Evolutionary conservation across 37 sponge, comb jelly and placozoan genomes (phyloP), one percentile per base, ranked within the genome.

Genomic region (Diacarnus erythraeanus): DNA sequence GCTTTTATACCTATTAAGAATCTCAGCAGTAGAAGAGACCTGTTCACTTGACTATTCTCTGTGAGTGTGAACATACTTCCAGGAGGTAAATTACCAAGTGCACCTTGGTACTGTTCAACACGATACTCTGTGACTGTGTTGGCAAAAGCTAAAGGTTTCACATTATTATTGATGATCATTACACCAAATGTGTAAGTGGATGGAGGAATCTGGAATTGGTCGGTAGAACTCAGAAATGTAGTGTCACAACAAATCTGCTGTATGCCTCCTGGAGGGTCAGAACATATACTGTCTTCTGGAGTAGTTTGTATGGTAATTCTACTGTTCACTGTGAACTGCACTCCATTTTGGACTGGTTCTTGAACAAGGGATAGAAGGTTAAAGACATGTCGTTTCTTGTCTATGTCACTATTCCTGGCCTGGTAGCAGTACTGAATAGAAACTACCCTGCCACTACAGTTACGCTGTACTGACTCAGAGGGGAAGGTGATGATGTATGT

Each of bases 191-290:
- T 3, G 33, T 12, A 65, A 35, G 29, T 65, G 3, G 66, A 31
- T 2, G 66, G 33, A 30, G 66, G 27, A 30, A 65, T 65, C 2
- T 31, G 66, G 33, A 65, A 65, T 31, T 30, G 30, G 34, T 30
- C 9, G 5, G 29, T 18, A 65, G 17, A 34, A 60, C 3, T 30
- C 2, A 65, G 34, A 17, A 3, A 31, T 31, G 31, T 65, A 15
- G 31, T 25, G n/a, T 65, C 66, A 65, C 66, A 65, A 30, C 66
- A 65, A 2, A 31, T 65, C 31, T 65, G 51, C 51, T 47, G 51
- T 47, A 47, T 47, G 51, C 12, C 51, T 47, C 51, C 51, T 15
- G 10, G 6, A 12, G 51, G 51, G 12, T 47, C 51, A 47, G 51
- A 15, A 47, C 51, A 47, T 47, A 6, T 47, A 47, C 12, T 47